Percentiles rank a stretch among this genome's conserved stretches.
Conservation (phyloP, 2,113 vertebrate genomes). For the Miniopterus natalensis region DNA sequence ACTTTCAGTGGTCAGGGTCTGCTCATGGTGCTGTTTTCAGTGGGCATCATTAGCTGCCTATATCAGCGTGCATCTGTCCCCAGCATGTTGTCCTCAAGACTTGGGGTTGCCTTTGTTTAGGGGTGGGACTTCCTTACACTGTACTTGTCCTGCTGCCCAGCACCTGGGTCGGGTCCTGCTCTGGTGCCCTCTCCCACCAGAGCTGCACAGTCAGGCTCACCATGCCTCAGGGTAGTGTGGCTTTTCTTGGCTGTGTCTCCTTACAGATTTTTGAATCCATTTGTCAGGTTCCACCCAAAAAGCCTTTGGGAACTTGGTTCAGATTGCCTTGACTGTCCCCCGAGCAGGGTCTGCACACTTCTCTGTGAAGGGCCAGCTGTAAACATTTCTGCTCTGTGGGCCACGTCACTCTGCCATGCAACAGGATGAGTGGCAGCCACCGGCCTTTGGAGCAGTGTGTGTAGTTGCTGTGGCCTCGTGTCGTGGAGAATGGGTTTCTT, state of each 20-base stretch:
- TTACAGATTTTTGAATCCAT: rapidly evolving
- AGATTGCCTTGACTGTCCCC: not conserved
- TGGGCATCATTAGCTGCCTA: not conserved
- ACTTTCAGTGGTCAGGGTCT: not conserved
- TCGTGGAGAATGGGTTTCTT: not conserved
- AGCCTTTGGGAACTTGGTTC: not conserved
- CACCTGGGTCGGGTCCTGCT: not conserved
- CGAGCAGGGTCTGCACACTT: not conserved
- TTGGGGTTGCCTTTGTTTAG: not conserved
- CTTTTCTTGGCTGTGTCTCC: not conserved
- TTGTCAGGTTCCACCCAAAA: not conserved
- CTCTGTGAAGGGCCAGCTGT: not conserved
- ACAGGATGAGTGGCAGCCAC: too few relatives aligned
- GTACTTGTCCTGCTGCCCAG: too few relatives aligned
- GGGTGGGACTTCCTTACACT: not conserved
- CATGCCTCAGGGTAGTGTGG: rapidly evolving
- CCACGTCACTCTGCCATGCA: not conserved
- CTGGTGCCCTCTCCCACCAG: not conserved
- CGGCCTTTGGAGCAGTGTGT: too few relatives aligned
- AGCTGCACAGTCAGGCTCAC: rapidly evolving
- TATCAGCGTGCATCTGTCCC: not conserved
- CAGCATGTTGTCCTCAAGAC: not conserved
- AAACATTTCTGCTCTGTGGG: not conserved
- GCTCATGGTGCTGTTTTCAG: not conserved
- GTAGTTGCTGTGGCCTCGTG: not conserved